Conservation (phyloP, 2,888 invertebrate species). For the Lasioglossum zephyrum region DNA sequence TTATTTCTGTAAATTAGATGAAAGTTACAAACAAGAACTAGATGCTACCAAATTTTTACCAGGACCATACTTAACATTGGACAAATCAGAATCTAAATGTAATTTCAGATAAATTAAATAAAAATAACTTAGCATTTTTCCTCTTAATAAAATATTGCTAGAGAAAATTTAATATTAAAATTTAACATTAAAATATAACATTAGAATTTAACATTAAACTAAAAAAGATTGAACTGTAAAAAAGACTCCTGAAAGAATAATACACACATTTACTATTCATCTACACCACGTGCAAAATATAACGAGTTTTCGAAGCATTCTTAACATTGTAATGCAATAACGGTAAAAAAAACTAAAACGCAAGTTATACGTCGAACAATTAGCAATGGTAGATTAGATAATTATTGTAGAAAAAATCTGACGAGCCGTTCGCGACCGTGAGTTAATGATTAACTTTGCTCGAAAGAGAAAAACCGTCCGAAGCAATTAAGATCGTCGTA, state of each 20-base stretch:
- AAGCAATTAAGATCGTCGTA: conserved; percentile 59
- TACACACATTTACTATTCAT: neutral
- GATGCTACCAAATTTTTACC: no score
- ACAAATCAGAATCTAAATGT: no score
- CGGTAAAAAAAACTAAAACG: neutral
- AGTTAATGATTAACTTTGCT: conserved; percentile 42
- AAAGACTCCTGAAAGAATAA: neutral
- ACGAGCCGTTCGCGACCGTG: conserved; percentile 13
- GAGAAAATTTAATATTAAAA: neutral
- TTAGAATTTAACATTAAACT: no score
- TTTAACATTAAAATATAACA: no score
- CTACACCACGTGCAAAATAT: neutral
- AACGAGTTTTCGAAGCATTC: neutral
- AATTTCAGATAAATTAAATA: no score
- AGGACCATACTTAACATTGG: no score
- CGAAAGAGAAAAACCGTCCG: conserved; percentile 37
- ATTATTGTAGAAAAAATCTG: neutral
- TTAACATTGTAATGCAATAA: neutral
- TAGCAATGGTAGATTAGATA: neutral
- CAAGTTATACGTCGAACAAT: neutral
- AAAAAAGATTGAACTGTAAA: neutral
- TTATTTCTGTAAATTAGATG: no score
- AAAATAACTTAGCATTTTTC: no score
- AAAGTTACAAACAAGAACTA: no score
- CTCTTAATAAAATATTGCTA: no score